Percentiles rank a stretch among this genome's conserved stretches.
These are phyloP conservation scores for Popillia japonica DNA, from an alignment of 1,140 invertebrate species.

Conservation along the genomic window DNA sequence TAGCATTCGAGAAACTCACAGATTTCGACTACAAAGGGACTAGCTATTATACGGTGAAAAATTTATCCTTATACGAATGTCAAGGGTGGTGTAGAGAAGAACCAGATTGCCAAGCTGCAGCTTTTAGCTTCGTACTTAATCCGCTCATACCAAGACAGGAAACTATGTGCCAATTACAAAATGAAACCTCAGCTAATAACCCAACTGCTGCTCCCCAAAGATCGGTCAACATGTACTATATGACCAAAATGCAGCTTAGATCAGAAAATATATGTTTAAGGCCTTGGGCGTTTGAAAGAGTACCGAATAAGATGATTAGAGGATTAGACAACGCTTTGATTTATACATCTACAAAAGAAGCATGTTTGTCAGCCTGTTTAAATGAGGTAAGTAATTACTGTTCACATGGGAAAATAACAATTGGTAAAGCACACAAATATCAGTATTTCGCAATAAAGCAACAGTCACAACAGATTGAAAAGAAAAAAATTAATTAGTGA, in stretches of 20 bases:
- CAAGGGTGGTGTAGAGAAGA: conserved; percentile 94
- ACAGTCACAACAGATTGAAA: too few relatives aligned
- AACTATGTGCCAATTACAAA: conserved; percentile 90
- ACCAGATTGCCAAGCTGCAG: conserved; percentile 87
- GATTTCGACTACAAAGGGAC: conserved; percentile 90
- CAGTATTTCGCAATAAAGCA: too few relatives aligned
- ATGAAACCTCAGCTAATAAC: conserved; percentile 89
- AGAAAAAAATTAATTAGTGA: too few relatives aligned
- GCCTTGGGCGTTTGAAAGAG: conserved; percentile 92
- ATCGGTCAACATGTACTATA: conserved; percentile 92
- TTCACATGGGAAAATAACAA: too few relatives aligned
- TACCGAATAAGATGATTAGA: conserved; percentile 90
- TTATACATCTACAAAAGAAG: conserved; percentile 93
- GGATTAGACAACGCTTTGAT: conserved; percentile 90
- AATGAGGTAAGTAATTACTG: conserved; percentile 74
- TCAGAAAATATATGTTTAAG: conserved; percentile 90
- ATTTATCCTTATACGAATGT: conserved; percentile 91
- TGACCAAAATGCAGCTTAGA: conserved; percentile 91
- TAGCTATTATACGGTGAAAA: conserved; percentile 91
- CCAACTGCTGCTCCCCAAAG: conserved; percentile 82
- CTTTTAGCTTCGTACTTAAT: conserved; percentile 92
- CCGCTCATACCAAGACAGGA: conserved; percentile 88
- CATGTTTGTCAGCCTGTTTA: conserved; percentile 88
- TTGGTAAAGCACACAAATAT: too few relatives aligned
- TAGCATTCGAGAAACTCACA: conserved; percentile 92